Evolutionary conservation across 2,797 vertebrate species (phyloP).

Genomic region (Hylomyscus alleni): DNA sequence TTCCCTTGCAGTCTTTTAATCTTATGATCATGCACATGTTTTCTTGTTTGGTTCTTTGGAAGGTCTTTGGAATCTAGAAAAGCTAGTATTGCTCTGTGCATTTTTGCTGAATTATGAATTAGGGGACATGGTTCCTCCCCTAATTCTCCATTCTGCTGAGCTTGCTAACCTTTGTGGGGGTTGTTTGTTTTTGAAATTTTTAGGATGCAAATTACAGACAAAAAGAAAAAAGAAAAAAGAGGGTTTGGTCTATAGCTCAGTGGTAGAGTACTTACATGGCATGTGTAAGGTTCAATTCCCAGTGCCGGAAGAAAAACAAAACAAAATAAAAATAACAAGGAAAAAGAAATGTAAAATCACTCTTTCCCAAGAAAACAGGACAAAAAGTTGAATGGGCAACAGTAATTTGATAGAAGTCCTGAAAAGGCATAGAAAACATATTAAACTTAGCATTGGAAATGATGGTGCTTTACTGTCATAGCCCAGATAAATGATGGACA

Average conservation of each 20-base stretch:
- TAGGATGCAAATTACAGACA: neutral
- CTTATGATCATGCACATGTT: neutral
- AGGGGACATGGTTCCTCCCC: neutral
- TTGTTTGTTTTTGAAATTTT: neutral
- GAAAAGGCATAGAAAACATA: neutral
- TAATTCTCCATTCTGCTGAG: neutral
- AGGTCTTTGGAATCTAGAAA: slow-evolving; percentile 31
- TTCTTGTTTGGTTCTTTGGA: slow-evolving; percentile 40
- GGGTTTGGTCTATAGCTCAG: neutral
- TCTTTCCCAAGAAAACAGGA: neutral
- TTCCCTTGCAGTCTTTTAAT: slow-evolving; percentile 14
- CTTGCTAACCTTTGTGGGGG: neutral
- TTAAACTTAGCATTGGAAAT: slow-evolving; percentile 7
- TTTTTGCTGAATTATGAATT: slow-evolving; percentile 39
- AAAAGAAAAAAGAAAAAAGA: neutral
- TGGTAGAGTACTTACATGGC: neutral
- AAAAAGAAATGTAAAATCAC: slow-evolving; percentile 17
- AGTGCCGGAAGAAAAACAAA: neutral
- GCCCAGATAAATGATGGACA: neutral
- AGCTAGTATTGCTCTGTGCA: neutral
- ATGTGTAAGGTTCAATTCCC: neutral
- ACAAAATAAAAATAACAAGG: neutral
- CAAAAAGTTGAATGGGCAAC: neutral
- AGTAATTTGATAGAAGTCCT: neutral
- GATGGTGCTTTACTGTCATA: neutral